Percentiles rank a stretch among this genome's conserved stretches.
Conservation (phyloP, 2,888 invertebrate species). For the Rotaria macrura region DNA sequence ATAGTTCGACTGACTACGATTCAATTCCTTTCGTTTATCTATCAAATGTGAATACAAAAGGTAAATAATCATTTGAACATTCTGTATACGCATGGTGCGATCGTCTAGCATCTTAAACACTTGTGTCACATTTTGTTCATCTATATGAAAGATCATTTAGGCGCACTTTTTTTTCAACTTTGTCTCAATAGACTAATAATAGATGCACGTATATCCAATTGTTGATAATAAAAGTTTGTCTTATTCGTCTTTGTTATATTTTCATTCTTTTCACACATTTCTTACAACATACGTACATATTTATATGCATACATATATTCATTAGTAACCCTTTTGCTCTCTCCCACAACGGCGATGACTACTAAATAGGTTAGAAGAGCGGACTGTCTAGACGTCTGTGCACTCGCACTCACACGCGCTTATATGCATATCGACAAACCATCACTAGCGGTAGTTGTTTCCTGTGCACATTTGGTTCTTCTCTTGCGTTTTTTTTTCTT, state of each 20-base stretch:
- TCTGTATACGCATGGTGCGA: neutral
- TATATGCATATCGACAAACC: neutral
- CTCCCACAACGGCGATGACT: neutral
- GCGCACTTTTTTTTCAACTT: neutral
- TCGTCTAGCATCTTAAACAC: neutral
- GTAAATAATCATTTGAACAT: neutral
- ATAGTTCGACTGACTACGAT: no score
- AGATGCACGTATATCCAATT: neutral
- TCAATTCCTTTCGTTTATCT: neutral
- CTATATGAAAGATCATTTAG: neutral
- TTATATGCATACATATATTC: neutral
- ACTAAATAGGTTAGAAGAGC: conserved; percentile 12
- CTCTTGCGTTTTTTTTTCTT: neutral
- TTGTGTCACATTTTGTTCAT: neutral
- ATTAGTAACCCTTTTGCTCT: neutral
- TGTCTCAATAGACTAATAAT: conserved; percentile 3
- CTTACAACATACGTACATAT: neutral
- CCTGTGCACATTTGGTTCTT: neutral
- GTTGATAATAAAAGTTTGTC: neutral
- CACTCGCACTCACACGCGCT: neutral
- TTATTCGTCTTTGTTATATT: neutral
- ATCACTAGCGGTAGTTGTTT: neutral
- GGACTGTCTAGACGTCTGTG: conserved; percentile 1
- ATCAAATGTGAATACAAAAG: no score
- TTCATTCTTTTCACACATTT: neutral